Conservation (phyloP, 2,113 vertebrate species). For the Brachionichthys hirsutus region DNA sequence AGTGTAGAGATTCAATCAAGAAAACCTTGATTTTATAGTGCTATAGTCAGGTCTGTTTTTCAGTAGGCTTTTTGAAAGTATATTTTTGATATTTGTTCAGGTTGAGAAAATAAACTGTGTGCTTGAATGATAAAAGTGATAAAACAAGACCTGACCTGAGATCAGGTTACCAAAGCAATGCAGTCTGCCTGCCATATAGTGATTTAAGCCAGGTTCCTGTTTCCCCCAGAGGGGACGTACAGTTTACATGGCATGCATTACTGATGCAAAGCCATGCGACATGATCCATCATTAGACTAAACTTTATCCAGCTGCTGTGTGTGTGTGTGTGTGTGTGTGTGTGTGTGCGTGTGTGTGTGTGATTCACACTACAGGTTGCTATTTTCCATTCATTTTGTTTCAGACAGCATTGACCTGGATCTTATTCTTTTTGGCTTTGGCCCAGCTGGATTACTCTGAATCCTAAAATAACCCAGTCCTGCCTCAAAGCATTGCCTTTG, state of each 20-base stretch:
- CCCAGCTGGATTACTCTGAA: slow-evolving; percentile 9
- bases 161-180: slow-evolving; percentile 58
- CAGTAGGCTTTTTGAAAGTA: slow-evolving; percentile 8
- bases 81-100: slow-evolving; percentile 33
- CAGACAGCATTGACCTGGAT: neutral
- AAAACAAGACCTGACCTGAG: slow-evolving; percentile 35
- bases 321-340: too few relatives aligned
- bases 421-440: slow-evolving; percentile 9
- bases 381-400: slow-evolving; percentile 4
- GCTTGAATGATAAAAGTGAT: slow-evolving; percentile 46
- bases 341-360: slow-evolving; percentile 30
- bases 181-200: slow-evolving; percentile 35
- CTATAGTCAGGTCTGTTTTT: neutral
- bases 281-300: slow-evolving; percentile 39
- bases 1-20: neutral
- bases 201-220: slow-evolving; percentile 52
- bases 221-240: slow-evolving; percentile 32
- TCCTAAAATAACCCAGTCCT: slow-evolving; percentile 8
- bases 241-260: slow-evolving; percentile 43
- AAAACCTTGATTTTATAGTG: slow-evolving; percentile 9
- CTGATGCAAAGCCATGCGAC: slow-evolving; percentile 31
- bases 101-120: slow-evolving; percentile 40
- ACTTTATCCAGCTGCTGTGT: slow-evolving; percentile 36
- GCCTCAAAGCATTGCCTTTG: slow-evolving; percentile 10
- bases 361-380: slow-evolving; percentile 16